Evolutionary conservation across 2,888 invertebrate genomes (phyloP).

Genomic region (Furcula furcula): DNA sequence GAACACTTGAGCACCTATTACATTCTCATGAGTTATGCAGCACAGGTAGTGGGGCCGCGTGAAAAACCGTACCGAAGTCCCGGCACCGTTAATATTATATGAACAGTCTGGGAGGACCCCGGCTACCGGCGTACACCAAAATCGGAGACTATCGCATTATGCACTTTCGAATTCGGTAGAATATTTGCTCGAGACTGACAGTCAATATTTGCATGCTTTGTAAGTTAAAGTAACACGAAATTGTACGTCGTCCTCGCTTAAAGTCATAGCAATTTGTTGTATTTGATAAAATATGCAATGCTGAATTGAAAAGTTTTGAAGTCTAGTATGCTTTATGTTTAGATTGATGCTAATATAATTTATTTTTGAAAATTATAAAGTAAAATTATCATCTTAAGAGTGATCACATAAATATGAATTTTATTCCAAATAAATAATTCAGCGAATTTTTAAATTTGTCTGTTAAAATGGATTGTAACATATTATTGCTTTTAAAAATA

Average conservation of each 20-base stretch:
- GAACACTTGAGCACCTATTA: slow-evolving; percentile 70
- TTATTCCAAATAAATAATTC: too few relatives aligned
- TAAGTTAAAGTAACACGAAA: slow-evolving; percentile 30
- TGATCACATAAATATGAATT: too few relatives aligned
- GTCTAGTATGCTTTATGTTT: too few relatives aligned
- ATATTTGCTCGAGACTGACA: slow-evolving; percentile 60
- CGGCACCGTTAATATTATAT: slow-evolving; percentile 71
- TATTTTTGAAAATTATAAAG: neutral
- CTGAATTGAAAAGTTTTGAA: neutral
- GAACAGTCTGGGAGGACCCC: slow-evolving; percentile 59
- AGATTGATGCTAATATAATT: too few relatives aligned
- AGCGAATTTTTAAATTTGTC: too few relatives aligned
- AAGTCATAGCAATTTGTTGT: neutral
- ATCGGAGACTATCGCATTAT: slow-evolving; percentile 63
- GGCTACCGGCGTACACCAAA: slow-evolving; percentile 40
- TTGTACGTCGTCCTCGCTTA: slow-evolving; percentile 11
- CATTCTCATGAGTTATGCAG: slow-evolving; percentile 74
- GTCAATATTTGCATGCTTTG: slow-evolving; percentile 50
- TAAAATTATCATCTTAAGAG: too few relatives aligned
- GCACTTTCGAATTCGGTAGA: slow-evolving; percentile 56
- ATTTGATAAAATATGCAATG: neutral
- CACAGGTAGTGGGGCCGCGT: slow-evolving; percentile 60
- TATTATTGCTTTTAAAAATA: too few relatives aligned
- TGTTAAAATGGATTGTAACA: too few relatives aligned
- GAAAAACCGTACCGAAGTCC: slow-evolving; percentile 65